Percentiles rank a stretch among this genome's conserved stretches.
Evolutionary conservation across 1,140 invertebrate genomes (phyloP).

Genomic region (Octopus bimaculoides): DNA sequence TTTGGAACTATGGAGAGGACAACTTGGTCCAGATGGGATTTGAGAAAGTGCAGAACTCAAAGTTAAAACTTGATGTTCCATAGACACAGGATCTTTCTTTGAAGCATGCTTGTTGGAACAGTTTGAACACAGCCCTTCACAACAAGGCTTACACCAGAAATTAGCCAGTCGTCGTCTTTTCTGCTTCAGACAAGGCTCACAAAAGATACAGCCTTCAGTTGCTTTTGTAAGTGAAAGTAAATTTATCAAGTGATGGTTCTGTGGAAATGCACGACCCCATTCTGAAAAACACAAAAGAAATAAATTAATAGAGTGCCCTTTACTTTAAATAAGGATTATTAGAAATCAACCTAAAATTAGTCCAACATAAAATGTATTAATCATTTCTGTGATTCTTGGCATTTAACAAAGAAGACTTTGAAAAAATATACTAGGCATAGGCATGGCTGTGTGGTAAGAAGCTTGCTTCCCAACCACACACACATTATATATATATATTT

Average conservation of each 20-base stretch:
- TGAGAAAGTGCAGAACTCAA: neutral
- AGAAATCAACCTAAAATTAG: no score
- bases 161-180: neutral
- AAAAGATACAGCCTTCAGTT: conserved; percentile 1
- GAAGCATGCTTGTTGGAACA: neutral
- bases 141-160: neutral
- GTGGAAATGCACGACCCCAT: conserved; percentile 4
- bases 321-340: no score
- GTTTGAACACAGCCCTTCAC: neutral
- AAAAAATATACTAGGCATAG: no score
- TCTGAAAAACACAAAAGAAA: neutral
- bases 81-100: neutral
- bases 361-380: no score
- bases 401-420: no score
- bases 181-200: neutral
- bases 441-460: no score
- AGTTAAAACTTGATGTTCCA: neutral
- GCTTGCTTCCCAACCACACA: no score
- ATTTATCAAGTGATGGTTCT: neutral
- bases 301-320: no score
- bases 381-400: no score
- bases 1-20: neutral
- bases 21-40: neutral
- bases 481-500: no score
- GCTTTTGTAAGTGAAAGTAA: neutral